A percentile compares a stretch with the other conserved stretches of the same genome.
These are phyloP conservation scores for Cephus sareptanus DNA, from an alignment of 2,888 invertebrate species.

Conservation along the genomic window DNA sequence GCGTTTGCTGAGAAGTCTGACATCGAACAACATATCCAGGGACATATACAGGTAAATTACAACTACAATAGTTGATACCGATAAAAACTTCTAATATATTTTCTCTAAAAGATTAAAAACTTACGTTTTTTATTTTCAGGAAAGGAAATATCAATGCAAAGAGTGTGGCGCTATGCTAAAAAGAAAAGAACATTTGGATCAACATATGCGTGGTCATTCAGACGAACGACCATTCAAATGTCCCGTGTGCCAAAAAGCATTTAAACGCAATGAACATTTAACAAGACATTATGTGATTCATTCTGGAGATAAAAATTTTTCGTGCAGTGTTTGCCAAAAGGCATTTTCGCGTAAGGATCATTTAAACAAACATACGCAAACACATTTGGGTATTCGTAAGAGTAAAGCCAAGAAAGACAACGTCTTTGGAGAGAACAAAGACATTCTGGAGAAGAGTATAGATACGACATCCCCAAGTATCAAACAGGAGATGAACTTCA, in stretches of 20 bases:
- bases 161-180: constrained; percentile 69
- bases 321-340: constrained; percentile 67
- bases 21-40: constrained; percentile 65
- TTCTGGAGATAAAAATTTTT: constrained; percentile 68
- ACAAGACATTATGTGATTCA: constrained; percentile 69
- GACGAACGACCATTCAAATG: constrained; percentile 66
- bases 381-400: constrained; percentile 62
- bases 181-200: constrained; percentile 67
- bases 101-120: not conserved
- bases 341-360: constrained; percentile 69
- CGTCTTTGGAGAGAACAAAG: constrained; percentile 42
- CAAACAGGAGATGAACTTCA: constrained; percentile 49
- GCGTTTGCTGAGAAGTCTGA: constrained; percentile 65
- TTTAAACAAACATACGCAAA: constrained; percentile 67
- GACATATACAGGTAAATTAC: constrained; percentile 55
- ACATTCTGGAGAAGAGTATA: constrained; percentile 39
- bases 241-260: constrained; percentile 64
- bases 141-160: constrained; percentile 67
- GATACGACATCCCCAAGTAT: constrained; percentile 26
- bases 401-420: constrained; percentile 54
- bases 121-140: constrained; percentile 37
- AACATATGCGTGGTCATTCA: constrained; percentile 67
- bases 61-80: constrained; percentile 32
- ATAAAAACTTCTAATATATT: constrained; percentile 32
- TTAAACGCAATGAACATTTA: constrained; percentile 69